Evolutionary conservation across 2,113 vertebrate species (phyloP).

Genomic region (Azemiops feae): DNA sequence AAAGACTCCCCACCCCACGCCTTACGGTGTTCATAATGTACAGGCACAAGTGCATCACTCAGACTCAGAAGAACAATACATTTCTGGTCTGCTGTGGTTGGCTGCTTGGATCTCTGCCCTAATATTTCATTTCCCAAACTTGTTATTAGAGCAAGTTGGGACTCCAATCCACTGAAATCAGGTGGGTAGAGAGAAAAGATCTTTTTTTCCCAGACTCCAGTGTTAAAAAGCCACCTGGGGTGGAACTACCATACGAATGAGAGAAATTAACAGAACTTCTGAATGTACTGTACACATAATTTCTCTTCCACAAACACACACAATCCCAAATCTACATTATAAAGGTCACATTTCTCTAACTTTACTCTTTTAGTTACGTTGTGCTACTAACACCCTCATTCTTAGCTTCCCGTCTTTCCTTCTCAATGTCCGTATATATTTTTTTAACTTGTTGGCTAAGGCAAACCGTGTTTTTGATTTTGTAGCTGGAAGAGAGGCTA

Average conservation of each 20-base stretch:
- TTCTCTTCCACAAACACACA: neutral
- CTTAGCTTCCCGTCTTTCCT: neutral
- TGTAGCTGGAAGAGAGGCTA: neutral
- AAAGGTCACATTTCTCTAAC: neutral
- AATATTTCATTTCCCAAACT: conserved; percentile 43
- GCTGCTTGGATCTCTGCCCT: conserved; percentile 33
- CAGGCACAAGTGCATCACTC: conserved; percentile 45
- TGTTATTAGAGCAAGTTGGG: conserved; percentile 63
- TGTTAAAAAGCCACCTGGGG: neutral
- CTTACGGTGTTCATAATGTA: neutral
- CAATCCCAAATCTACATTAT: neutral
- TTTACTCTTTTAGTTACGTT: neutral
- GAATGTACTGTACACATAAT: neutral
- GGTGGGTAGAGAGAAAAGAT: conserved; percentile 5
- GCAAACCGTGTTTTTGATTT: neutral
- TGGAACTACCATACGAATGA: conserved; percentile 19
- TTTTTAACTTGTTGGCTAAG: neutral
- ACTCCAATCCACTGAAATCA: conserved; percentile 53
- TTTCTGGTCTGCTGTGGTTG: conserved; percentile 28
- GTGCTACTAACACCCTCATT: neutral
- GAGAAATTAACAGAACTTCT: conserved; percentile 31
- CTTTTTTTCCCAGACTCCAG: conserved; percentile 27
- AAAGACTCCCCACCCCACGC: neutral
- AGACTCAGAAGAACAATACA: conserved; percentile 31
- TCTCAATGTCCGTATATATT: neutral